Percentiles rank a stretch among this genome's conserved stretches.
Conservation (phyloP, 2,113 vertebrate genomes). For the Mirounga angustirostris region DNA sequence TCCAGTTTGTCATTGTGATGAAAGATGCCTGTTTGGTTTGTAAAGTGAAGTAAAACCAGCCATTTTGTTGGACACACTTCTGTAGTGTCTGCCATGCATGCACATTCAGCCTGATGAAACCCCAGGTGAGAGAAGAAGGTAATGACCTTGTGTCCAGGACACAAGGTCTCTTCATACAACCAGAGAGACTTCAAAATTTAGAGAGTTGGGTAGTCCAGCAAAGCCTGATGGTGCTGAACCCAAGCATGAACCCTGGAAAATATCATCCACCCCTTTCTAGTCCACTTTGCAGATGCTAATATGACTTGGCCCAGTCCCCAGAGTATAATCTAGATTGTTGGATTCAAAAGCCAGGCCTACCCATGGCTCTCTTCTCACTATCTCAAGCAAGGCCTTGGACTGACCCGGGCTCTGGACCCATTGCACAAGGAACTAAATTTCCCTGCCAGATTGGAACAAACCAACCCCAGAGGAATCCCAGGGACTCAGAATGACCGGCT, state of each 20-base stretch:
- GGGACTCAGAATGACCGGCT: neutral
- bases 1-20: neutral
- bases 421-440: neutral
- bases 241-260: neutral
- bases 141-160: neutral
- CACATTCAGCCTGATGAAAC: neutral
- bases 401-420: neutral
- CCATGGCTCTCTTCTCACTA: neutral
- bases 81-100: neutral
- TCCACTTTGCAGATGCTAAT: slow-evolving; percentile 19
- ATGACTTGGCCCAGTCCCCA: neutral
- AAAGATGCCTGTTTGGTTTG: neutral
- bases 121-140: neutral
- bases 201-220: neutral
- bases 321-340: neutral
- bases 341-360: neutral
- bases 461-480: neutral
- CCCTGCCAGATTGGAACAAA: slow-evolving; percentile 1
- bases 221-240: neutral
- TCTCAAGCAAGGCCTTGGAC: neutral
- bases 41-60: slow-evolving; percentile 9
- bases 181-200: neutral
- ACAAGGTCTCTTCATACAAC: neutral
- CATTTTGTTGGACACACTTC: neutral
- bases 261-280: neutral